Conservation (phyloP, 1,140 invertebrate genomes). For the Ceratoteleas bidentatus region DNA sequence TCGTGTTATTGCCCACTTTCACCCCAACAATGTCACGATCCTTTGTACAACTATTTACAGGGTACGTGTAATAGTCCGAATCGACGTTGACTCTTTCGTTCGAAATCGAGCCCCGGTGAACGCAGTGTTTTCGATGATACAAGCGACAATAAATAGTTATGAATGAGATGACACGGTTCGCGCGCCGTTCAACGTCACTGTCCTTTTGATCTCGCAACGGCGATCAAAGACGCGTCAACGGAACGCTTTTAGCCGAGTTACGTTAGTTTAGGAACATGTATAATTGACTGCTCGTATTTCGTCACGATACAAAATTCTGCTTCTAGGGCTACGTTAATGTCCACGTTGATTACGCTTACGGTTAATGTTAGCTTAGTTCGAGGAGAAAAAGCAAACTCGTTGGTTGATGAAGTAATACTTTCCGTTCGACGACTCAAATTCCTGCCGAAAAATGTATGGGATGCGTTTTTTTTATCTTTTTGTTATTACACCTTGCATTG, state of each 20-base stretch:
- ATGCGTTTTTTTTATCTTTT: too few relatives aligned
- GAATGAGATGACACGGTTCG: conserved; percentile 34
- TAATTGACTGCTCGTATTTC: conserved; percentile 36
- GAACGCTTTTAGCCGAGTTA: too few relatives aligned
- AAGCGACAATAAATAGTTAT: conserved; percentile 57
- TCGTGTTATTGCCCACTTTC: conserved; percentile 4
- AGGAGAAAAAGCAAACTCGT: too few relatives aligned
- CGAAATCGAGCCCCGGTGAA: conserved; percentile 25
- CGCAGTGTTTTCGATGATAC: conserved; percentile 26
- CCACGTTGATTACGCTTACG: conserved; percentile 14
- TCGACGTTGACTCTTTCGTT: too few relatives aligned
- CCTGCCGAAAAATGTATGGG: too few relatives aligned
- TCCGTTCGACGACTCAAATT: too few relatives aligned
- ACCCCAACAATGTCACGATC: conserved; percentile 1
- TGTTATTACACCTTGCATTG: too few relatives aligned
- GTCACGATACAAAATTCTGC: not conserved
- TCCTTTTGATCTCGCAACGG: too few relatives aligned
- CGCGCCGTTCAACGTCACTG: not conserved
- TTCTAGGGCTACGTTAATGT: not conserved
- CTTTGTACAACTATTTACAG: conserved; percentile 56
- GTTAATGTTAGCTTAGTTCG: not conserved
- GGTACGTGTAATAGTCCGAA: not conserved
- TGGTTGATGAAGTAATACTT: too few relatives aligned
- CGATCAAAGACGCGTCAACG: too few relatives aligned
- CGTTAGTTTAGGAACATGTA: conserved; percentile 34